These are phyloP conservation scores for Caenorhabditis remanei DNA, from an alignment of 1,140 invertebrate genomes.

Conservation along the genomic window DNA sequence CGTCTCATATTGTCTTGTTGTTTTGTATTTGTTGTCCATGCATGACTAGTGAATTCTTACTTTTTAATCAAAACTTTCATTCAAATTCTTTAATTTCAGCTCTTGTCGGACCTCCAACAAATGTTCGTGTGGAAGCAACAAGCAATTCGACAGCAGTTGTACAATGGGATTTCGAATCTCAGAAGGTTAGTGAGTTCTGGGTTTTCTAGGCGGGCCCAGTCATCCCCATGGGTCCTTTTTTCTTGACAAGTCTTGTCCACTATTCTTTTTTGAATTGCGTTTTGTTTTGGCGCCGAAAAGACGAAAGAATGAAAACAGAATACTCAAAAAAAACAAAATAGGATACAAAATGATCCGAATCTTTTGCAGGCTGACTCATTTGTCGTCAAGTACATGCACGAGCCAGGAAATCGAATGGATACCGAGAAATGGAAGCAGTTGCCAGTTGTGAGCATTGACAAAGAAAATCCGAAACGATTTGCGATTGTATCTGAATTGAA, in stretches of 20 bases:
- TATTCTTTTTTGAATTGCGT: background rate
- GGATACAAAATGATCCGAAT: background rate
- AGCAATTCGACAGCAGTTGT: slow-evolving; percentile 76
- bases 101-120: slow-evolving; percentile 75
- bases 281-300: background rate
- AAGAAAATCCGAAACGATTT: slow-evolving; percentile 66
- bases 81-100: slow-evolving; percentile 69
- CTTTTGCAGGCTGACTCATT: slow-evolving; percentile 72
- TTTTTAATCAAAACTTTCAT: background rate
- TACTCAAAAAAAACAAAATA: background rate
- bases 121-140: slow-evolving; percentile 75
- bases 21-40: background rate
- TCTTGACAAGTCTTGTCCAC: background rate
- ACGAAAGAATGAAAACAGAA: background rate
- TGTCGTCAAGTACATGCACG: slow-evolving; percentile 77
- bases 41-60: background rate
- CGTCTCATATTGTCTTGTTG: background rate
- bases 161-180: slow-evolving; percentile 77
- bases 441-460: slow-evolving; percentile 62
- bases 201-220: background rate
- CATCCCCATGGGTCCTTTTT: slow-evolving; percentile 33
- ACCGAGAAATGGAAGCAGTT: slow-evolving; percentile 59
- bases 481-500: slow-evolving; percentile 67
- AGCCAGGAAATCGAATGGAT: slow-evolving; percentile 67
- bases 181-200: slow-evolving; percentile 35